Percentiles rank a stretch among this genome's conserved stretches.
phyloP scores from a whole-genome alignment of 1,140 invertebrate species.

The Magallana gigas region DNA sequence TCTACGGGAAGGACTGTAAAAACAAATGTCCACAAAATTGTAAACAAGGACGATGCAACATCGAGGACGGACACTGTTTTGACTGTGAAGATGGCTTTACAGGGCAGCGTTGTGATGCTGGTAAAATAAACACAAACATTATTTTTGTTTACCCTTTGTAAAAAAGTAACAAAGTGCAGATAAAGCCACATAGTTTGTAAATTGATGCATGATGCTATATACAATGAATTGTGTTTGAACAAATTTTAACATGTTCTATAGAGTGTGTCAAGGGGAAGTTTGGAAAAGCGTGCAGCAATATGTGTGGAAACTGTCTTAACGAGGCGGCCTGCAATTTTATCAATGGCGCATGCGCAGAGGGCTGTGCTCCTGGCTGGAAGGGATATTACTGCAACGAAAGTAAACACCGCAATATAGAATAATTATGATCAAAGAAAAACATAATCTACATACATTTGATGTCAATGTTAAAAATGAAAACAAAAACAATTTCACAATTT shows the following conservation, averaged over 20 bases:
- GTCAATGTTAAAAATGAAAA: too few species aligned
- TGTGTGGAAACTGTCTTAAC: background rate
- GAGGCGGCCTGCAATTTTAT: background rate
- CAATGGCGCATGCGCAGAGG: background rate
- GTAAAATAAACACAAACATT: background rate
- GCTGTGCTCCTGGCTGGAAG: background rate
- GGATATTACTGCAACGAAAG: conserved; percentile 18
- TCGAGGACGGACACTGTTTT: background rate
- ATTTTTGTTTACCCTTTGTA: too few species aligned
- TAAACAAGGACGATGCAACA: background rate
- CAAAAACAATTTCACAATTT: too few species aligned
- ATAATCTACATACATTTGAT: too few species aligned
- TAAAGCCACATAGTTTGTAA: too few species aligned
- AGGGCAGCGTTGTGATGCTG: background rate
- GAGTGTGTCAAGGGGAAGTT: background rate
- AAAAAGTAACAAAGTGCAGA: too few species aligned
- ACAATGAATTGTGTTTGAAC: too few species aligned
- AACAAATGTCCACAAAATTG: background rate
- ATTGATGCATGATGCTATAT: too few species aligned
- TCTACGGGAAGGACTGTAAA: background rate
- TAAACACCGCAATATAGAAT: background rate
- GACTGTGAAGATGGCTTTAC: background rate
- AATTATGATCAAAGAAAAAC: too few species aligned
- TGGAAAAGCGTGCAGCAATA: background rate
- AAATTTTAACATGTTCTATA: background rate